Percentiles rank a stretch among this genome's conserved stretches.
These are phyloP conservation scores for Andrena cerasifolii DNA, from an alignment of 1,140 invertebrate species.

Conservation along the genomic window DNA sequence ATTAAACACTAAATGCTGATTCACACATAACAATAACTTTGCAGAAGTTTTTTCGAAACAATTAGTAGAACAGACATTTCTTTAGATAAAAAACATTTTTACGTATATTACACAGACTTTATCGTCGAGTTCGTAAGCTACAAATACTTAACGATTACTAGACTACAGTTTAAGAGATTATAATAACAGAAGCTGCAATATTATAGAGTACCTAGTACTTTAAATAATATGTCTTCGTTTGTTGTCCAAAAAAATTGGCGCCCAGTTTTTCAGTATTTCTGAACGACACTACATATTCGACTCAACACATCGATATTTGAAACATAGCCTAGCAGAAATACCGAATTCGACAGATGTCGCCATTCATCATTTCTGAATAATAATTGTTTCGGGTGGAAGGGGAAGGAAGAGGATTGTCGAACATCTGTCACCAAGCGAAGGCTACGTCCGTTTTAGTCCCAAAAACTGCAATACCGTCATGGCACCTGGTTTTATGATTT, in stretches of 20 bases:
- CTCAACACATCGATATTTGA: background rate
- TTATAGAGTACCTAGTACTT: background rate
- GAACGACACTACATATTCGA: background rate
- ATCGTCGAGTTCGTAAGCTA: background rate
- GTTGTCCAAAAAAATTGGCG: background rate
- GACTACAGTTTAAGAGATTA: background rate
- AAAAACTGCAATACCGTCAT: slow-evolving; percentile 72
- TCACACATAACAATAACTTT: background rate
- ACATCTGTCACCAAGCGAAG: slow-evolving; percentile 65
- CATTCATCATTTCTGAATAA: slow-evolving; percentile 53
- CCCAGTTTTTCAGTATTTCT: no score
- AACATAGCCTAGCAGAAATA: slow-evolving; percentile 5
- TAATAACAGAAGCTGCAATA: background rate
- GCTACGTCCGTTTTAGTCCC: slow-evolving; percentile 54
- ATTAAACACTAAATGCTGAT: slow-evolving; percentile 18
- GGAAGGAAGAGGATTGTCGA: slow-evolving; percentile 53
- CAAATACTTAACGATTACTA: background rate
- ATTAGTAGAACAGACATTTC: background rate
- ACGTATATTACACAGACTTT: background rate
- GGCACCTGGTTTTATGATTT: slow-evolving; percentile 71
- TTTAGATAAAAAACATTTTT: background rate
- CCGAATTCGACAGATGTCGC: slow-evolving; percentile 40
- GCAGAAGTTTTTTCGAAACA: background rate
- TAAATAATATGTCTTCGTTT: no score
- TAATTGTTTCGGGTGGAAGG: slow-evolving; percentile 50